Evolutionary conservation across 2,888 invertebrate genomes (phyloP), one percentile per base, ranked within the genome.

Genomic region (Dimorphilus gyrociliatus): DNA sequence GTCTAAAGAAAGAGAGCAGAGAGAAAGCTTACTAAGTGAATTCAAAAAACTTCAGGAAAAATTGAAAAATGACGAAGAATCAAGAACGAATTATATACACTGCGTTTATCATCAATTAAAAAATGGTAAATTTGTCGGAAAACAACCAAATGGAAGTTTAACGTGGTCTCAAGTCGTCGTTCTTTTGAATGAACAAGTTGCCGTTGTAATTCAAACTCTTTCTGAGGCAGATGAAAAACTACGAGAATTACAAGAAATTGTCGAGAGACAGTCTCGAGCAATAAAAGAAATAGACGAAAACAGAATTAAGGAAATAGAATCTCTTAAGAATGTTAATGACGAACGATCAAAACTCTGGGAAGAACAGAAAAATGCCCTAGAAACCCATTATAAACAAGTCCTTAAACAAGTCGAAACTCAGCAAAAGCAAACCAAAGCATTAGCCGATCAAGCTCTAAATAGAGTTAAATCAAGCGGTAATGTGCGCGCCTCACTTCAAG

Each of bases 371-470:
- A 44, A 49, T 18, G 55, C 55, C 25, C 39, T 59, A 27, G 53
- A 59, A 37, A 42, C 46, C 21, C 54, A 55, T 34, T 56, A 57
- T 39, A 44, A 40, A 26, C 47, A 51, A 32, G 39, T 55, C 24
- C 38, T 56, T 19, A 35, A 40, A 17, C 56, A 55, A 30, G 32
- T 56, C 29, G 52, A 55, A 37, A 36, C 45, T n/a, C 41, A 50
- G 25, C 46, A 50, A 4, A 51, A 55, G 50, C 54, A 53, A 39
- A 53, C 51, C 26, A 54, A 56, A 33, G 45, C 47, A 13, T 41
- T 55, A 32, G 54, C 55, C 12, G 57, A 57, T 32, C 53, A 59
- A 32, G 53, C 54, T 0, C 54, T 53, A 53, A 54, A 56, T 40
- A 54, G 53, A 38, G 46, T 56, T 13, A 39, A 51, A 12, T 41